These are phyloP conservation scores for Ceratosolen fusciceps DNA, from an alignment of 1,140 invertebrate species.

Conservation along the genomic window DNA sequence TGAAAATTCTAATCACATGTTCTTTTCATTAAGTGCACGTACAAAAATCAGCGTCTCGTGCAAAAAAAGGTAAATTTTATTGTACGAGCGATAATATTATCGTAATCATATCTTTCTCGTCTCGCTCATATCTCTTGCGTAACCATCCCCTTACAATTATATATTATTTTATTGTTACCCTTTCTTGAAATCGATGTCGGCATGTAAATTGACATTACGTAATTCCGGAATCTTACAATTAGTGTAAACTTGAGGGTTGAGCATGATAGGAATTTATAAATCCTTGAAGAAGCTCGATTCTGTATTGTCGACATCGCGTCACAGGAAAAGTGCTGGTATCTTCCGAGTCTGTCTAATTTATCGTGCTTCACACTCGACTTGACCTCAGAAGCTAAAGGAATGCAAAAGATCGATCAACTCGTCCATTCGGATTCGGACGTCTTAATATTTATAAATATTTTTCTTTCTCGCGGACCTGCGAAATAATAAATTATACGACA, in stretches of 20 bases:
- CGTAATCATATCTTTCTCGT: too few relatives aligned
- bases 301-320: not conserved
- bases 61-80: too few relatives aligned
- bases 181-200: not conserved
- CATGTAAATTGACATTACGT: not conserved
- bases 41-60: too few relatives aligned
- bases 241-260: not conserved
- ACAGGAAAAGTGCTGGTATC: not conserved
- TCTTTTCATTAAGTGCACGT: too few relatives aligned
- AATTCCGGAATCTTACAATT: not conserved
- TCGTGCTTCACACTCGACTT: not conserved
- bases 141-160: not conserved
- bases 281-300: not conserved
- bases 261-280: not conserved
- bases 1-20: too few relatives aligned
- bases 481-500: too few relatives aligned
- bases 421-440: not conserved
- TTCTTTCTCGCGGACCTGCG: too few relatives aligned
- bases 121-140: too few relatives aligned
- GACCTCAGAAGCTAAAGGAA: not conserved
- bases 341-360: not conserved
- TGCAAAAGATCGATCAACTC: conserved; percentile 1
- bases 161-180: not conserved
- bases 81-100: too few relatives aligned
- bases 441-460: not conserved